Base-by-base conservation (phyloP, 2,113 vertebrate genomes). In the Lagopus muta region DNA sequence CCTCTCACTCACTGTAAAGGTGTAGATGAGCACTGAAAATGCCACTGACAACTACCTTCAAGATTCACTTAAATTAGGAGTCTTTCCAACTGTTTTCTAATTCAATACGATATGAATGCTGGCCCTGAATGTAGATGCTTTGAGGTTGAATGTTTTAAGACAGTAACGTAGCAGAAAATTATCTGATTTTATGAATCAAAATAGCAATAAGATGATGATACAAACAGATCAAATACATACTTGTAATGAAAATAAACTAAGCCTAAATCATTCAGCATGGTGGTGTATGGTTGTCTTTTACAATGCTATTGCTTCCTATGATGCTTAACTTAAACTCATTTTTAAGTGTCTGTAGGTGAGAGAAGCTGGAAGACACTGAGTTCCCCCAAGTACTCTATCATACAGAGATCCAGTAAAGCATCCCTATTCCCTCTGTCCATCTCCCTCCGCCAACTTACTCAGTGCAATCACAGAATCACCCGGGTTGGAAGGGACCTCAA, bases 1-100 rank as follows among this genome's bases (percentile, higher is more conserved):
- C 77, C 73, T 79, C 47, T 65, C 64, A 38, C 43, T 43, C 4
- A 20, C 48, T 72, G 40, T 32, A 92, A 94, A 90, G 82, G 13
- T 36, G 50, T 38, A 92, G 79, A 82, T 61, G 81, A 96, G 87
- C 78, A 62, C 34, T 74, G 43, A 94, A 97, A 97, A 84, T 16
- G 38, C 91, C 96, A 24, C 66, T 92, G 94, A 95, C 87, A 97
- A 83, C 55, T 86, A 94, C 67, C 45, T 88, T 84, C 95, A 94
- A 94, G 96, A 96, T 28, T 95, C 92, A 96, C 94, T 96, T 94
- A 94, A 94, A 97, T 96, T 90, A 96, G 91, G 88, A 96, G 79
- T 87, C 62, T 67, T 89, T 96, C 90, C 94, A 94, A 75, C 38
- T 74, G n/a, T 94, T 97, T 95, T 92, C 76, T 96, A 96, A 93